Conservation (phyloP, 2,113 vertebrate species). For the Heptranchias perlo region DNA sequence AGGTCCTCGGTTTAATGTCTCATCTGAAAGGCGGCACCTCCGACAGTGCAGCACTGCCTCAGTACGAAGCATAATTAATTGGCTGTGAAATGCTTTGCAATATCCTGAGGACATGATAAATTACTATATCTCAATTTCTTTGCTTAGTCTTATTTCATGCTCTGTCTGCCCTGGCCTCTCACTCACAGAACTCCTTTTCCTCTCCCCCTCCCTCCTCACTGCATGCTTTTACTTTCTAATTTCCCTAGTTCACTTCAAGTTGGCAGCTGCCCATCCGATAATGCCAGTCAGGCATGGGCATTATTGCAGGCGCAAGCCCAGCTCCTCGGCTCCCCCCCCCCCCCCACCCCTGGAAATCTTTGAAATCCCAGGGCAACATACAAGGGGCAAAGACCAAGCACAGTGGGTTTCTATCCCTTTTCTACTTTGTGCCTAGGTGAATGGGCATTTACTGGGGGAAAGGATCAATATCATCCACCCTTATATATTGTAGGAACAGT, state of each 20-base stretch:
- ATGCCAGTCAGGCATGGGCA: neutral
- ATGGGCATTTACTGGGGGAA: neutral
- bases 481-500: neutral
- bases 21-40: neutral
- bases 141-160: neutral
- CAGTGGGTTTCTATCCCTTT: neutral
- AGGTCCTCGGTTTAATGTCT: neutral
- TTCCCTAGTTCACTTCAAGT: too few relatives aligned
- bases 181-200: too few relatives aligned
- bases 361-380: neutral
- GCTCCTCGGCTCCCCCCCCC: neutral
- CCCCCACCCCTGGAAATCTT: neutral
- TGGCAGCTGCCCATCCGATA: too few relatives aligned
- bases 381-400: neutral
- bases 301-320: neutral
- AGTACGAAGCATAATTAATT: neutral
- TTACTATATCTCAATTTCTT: neutral
- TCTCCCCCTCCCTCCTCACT: neutral
- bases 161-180: too few relatives aligned
- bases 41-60: neutral
- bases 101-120: neutral
- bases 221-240: too few relatives aligned
- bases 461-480: neutral
- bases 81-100: neutral
- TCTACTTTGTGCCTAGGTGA: neutral